Base-by-base conservation (phyloP, 2,888 invertebrate genomes). In the Platynereis dumerilii region DNA sequence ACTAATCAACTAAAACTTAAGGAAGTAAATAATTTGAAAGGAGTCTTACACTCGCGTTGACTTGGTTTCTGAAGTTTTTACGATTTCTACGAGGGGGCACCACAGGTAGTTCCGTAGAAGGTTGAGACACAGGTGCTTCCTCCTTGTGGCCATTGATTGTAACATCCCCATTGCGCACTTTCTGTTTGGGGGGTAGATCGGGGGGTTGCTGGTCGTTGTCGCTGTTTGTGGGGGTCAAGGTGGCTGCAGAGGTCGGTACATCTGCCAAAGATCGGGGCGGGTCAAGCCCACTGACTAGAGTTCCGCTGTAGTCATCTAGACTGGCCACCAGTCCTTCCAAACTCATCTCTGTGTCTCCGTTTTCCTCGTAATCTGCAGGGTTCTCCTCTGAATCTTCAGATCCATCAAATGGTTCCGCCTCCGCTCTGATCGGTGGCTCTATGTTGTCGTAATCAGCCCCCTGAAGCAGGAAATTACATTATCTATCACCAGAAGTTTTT, bases 271-370 rank as follows among this genome's bases (percentile, higher is more conserved):
- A 15, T 10, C 26, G 22, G 2, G 28, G 55, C 2, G 48, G 52
- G n/a, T 54, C 54, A 15, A 44, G n/a, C 55, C 76, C 74, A 1
- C 80, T 80, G 28, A 76, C 77, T 44, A 81, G 69, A 22, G 80
- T 80, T 58, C 75, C 58, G 73, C 74, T 74, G 55, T 78, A 70
- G 69, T 81, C 80, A 3, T 74, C 74, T 24, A 82, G 68, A 12
- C 71, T 68, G 28, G 78, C 75, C 29, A 75, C 74, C 26, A 82
- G 67, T 12, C 71, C 69, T 28, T 78, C 75, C 29, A 79, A 59
- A 66, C 79, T 76, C 5, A 44, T 45, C 15, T 59, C 59, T 29
- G 29, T 58, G 56, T 65, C 54, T 2, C 65, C 60, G 34, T 65
- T 55, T 45, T 65, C 65, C 55, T 61, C 61, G 7, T 48, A 48